Evolutionary conservation across 2,888 invertebrate species (phyloP), one percentile per base, ranked within the genome.

Genomic region (Notocelia uddmanniana): DNA sequence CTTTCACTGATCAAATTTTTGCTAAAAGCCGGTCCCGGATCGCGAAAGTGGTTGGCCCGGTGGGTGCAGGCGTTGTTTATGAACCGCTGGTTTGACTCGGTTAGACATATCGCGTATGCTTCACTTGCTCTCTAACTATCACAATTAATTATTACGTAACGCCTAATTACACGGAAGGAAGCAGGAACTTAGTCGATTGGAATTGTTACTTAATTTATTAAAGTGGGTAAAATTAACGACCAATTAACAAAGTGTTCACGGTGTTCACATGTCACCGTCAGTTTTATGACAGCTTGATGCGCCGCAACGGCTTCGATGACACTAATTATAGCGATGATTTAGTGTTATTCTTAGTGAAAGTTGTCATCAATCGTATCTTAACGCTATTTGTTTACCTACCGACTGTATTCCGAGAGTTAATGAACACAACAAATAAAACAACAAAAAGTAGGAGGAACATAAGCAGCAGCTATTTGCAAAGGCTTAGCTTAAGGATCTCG

Each of bases 1-100:
- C 93, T 93, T 93, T 93, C 93, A 90, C 93, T 92, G 92, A 89
- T 93, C 88, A 93, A 92, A 93, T 92, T 92, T 92, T 93, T 92
- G 90, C 92, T 91, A 90, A 92, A 92, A 92, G 89, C 93, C 92
- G 92, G 93, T 91, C 89, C 86, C 79, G 75, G 88, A 83, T 85
- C 83, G 92, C 92, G 93, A 93, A 93, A 93, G 93, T 91, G 89
- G 92, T 91, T 85, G 83, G 87, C 85, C 86, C 84, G 87, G 89
- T 85, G 81, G 76, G 74, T 79, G 78, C 78, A 78, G 78, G 76
- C 76, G 72, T 67, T 72, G 71, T 77, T 79, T 77, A 77, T 68
- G 69, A 63, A 63, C 66, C 69, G 70, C 45, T 70, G 66, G 72
- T 50, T 73, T 72, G 69, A 73, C 57, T 66, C 64, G 64, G 69